phyloP scores from a whole-genome alignment of 2,888 invertebrate genomes.

The Polyommatus icarus region DNA sequence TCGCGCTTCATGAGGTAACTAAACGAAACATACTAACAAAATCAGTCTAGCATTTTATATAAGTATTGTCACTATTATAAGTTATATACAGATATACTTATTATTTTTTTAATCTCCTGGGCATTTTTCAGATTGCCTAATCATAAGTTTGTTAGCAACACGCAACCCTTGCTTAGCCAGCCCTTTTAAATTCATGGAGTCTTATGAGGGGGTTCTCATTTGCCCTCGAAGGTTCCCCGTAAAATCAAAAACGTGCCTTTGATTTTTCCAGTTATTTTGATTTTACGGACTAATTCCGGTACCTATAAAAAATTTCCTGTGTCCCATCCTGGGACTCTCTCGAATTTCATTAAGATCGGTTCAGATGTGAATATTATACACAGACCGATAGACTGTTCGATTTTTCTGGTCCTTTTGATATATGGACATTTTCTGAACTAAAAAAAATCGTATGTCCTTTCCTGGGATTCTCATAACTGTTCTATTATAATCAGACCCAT shows the following conservation, averaged over 20 bases:
- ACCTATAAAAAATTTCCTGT: background rate
- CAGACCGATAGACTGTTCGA: too few species aligned
- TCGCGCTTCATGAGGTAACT: too few species aligned
- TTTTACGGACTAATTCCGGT: background rate
- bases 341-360: background rate
- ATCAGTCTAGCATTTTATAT: too few species aligned
- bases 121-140: background rate
- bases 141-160: conserved; percentile 43
- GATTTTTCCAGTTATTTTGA: background rate
- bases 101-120: background rate
- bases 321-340: background rate
- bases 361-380: too few species aligned
- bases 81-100: too few species aligned
- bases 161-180: conserved; percentile 49
- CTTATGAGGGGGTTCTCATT: conserved; percentile 52
- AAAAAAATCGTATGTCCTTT: too few species aligned
- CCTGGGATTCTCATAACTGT: too few species aligned
- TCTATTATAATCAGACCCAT: too few species aligned
- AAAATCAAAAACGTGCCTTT: conserved; percentile 33
- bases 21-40: too few species aligned
- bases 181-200: conserved; percentile 59
- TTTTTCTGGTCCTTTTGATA: too few species aligned
- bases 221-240: conserved; percentile 38
- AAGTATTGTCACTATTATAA: too few species aligned
- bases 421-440: too few species aligned